phyloP scores from a whole-genome alignment of 2,113 vertebrate genomes.

The Zosterops japonicus region DNA sequence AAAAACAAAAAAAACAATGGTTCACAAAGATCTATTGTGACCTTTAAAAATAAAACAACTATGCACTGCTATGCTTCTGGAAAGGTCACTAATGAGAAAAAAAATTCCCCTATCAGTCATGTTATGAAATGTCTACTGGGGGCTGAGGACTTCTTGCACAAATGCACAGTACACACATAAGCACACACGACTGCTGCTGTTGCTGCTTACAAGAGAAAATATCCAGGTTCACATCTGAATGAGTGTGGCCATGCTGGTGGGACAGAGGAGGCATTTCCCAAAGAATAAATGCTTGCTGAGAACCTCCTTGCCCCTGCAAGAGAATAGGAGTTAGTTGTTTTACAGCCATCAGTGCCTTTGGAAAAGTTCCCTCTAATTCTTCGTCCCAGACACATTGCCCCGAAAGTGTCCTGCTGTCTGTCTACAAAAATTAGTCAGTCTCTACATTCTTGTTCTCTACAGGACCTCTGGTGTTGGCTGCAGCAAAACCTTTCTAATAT shows the following conservation, averaged over 20 bases:
- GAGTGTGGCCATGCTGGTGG: not conserved
- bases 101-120: not conserved
- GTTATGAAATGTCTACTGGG: not conserved
- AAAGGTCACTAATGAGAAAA: not conserved
- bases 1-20: not conserved
- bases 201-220: not conserved
- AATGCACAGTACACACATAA: not conserved
- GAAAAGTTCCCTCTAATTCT: conserved; percentile 49
- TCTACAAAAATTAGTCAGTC: conserved; percentile 54
- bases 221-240: not conserved
- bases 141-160: not conserved
- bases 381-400: conserved; percentile 44
- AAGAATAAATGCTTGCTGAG: not conserved
- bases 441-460: conserved; percentile 50
- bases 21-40: conserved; percentile 41
- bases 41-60: conserved; percentile 50
- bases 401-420: conserved; percentile 49
- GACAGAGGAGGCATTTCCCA: not conserved
- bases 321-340: not conserved
- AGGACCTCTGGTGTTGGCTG: conserved; percentile 57
- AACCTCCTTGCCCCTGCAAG: not conserved
- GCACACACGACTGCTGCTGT: not conserved
- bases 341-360: conserved; percentile 7
- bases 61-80: not conserved
- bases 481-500: conserved; percentile 60